Conservation (phyloP, 2,797 vertebrate genomes). For the Enteromius mattozi region DNA sequence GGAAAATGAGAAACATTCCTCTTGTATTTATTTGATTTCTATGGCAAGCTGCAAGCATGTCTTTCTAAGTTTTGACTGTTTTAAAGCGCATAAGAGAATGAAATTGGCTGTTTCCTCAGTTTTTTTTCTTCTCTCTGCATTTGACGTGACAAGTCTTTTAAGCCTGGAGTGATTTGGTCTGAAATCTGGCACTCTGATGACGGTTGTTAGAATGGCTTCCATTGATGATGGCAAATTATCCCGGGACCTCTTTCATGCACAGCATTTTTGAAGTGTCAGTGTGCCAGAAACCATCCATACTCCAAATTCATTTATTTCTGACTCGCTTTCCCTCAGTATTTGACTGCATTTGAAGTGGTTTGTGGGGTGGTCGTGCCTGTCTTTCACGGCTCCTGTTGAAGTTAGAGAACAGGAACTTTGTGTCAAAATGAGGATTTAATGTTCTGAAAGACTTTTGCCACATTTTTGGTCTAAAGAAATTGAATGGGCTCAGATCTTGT, state of each 20-base stretch:
- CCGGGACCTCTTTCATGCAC: conserved; percentile 36
- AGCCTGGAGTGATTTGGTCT: conserved; percentile 31
- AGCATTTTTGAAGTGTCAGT: conserved; percentile 11
- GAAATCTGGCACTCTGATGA: conserved; percentile 32
- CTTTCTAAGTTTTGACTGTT: conserved; percentile 36
- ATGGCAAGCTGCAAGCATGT: conserved; percentile 40
- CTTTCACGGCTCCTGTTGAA: conserved; percentile 29
- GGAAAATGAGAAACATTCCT: conserved; percentile 53
- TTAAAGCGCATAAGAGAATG: conserved; percentile 33
- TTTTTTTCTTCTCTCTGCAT: conserved; percentile 15
- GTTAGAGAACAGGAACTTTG: conserved; percentile 16
- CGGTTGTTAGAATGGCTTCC: conserved; percentile 18
- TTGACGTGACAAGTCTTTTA: conserved; percentile 49
- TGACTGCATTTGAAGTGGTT: conserved; percentile 46
- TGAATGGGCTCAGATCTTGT: not conserved
- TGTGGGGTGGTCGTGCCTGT: conserved; percentile 29
- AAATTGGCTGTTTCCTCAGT: conserved; percentile 53
- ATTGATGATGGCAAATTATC: conserved; percentile 36
- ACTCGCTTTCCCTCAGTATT: conserved; percentile 15
- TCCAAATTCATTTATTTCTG: conserved; percentile 41
- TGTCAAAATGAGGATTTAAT: not conserved
- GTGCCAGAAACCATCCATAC: conserved; percentile 43
- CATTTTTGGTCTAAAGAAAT: not conserved
- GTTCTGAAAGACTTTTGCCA: not conserved
- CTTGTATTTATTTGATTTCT: conserved; percentile 49